Percentiles rank a stretch among this genome's conserved stretches.
Evolutionary conservation across 2,113 vertebrate species (phyloP).

Genomic region (Esox niger): DNA sequence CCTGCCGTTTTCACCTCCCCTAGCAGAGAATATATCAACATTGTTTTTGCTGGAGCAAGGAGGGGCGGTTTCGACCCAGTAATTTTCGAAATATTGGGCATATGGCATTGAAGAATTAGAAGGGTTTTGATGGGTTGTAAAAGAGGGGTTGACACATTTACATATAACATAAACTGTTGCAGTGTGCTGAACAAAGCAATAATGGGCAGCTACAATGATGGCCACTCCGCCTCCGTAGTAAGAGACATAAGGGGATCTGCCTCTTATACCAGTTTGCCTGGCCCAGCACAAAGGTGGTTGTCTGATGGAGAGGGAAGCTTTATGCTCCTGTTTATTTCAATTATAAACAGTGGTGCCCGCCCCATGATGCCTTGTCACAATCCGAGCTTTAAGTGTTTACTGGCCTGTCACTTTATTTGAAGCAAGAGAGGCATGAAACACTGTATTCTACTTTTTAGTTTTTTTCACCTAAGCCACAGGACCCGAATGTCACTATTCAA

Average conservation of each 20-base stretch:
- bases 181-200: neutral
- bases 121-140: neutral
- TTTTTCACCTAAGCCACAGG: neutral
- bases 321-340: conserved; percentile 31
- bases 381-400: conserved; percentile 18
- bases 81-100: neutral
- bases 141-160: neutral
- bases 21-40: too few species aligned
- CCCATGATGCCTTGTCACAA: neutral
- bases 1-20: too few species aligned
- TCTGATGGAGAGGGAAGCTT: conserved; percentile 32
- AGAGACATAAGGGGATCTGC: conserved; percentile 28
- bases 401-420: conserved; percentile 8
- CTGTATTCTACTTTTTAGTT: neutral
- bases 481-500: neutral
- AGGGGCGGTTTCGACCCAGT: neutral
- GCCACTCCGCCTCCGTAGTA: conserved; percentile 27
- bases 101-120: neutral
- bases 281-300: conserved; percentile 28
- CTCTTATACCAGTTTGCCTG: conserved; percentile 19
- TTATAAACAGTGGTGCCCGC: conserved; percentile 26
- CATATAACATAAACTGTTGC: neutral
- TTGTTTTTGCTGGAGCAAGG: neutral
- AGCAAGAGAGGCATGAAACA: neutral
- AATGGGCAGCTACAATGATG: too few species aligned